Percentiles rank a stretch among this genome's conserved stretches.
phyloP scores from a whole-genome alignment of 1,140 invertebrate species.

The Maconellicoccus hirsutus region DNA sequence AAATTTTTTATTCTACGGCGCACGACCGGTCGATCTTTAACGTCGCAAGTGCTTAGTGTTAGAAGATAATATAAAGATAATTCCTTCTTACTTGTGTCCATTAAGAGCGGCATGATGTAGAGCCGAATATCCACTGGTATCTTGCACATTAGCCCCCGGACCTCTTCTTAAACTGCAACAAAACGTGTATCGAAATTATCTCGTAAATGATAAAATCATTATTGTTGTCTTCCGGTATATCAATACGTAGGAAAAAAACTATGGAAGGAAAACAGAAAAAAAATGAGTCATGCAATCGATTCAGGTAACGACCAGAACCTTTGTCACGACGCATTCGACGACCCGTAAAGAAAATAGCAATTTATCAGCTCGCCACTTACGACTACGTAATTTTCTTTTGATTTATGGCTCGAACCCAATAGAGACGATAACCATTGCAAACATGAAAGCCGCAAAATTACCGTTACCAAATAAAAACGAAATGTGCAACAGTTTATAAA shows the following conservation, averaged over 20 bases:
- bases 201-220: no score
- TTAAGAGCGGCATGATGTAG: conserved; percentile 90
- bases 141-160: conserved; percentile 83
- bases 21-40: no score
- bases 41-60: no score
- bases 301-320: no score
- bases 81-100: conserved; percentile 70
- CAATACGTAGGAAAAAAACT: neutral
- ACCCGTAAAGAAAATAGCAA: neutral
- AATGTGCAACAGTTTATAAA: neutral
- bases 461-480: neutral
- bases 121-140: conserved; percentile 85
- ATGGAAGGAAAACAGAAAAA: neutral
- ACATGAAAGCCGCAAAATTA: neutral
- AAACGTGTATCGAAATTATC: conserved; percentile 24
- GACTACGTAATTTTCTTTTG: neutral
- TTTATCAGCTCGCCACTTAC: neutral
- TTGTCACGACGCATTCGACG: neutral
- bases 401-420: neutral
- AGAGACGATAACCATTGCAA: neutral
- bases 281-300: neutral
- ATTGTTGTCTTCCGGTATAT: no score
- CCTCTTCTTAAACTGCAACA: conserved; percentile 68
- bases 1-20: no score
- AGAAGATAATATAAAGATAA: no score